A percentile compares a stretch with the other conserved stretches of the same genome.
phyloP scores from a whole-genome alignment of 1,140 invertebrate genomes.

The Zaprionus tsacasi region DNA sequence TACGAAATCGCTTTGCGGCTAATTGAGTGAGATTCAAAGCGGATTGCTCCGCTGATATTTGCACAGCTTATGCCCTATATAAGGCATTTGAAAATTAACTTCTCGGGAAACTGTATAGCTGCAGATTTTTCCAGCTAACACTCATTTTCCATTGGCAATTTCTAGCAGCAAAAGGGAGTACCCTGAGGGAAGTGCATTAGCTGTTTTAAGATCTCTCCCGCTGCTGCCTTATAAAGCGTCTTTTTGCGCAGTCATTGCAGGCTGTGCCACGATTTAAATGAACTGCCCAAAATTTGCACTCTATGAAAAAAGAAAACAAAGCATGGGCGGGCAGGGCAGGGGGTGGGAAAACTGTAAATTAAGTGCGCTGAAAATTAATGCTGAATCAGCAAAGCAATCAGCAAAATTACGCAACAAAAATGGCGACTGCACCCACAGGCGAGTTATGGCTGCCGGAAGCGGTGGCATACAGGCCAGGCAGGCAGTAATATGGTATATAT shows the following conservation, averaged over 20 bases:
- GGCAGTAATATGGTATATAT: constrained; percentile 15
- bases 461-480: constrained; percentile 8
- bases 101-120: no score
- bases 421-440: constrained; percentile 15
- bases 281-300: not conserved
- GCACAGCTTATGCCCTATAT: no score
- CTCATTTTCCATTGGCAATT: not conserved
- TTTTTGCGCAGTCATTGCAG: constrained; percentile 4
- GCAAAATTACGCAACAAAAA: constrained; percentile 63
- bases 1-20: constrained; percentile 22
- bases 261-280: not conserved
- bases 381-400: constrained; percentile 76
- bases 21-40: constrained; percentile 57
- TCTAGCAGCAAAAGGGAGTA: no score
- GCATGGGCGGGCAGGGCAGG: not conserved
- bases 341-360: constrained; percentile 36
- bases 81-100: no score
- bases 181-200: not conserved
- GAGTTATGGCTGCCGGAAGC: constrained; percentile 27
- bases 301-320: not conserved
- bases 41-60: not conserved
- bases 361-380: constrained; percentile 59
- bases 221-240: constrained; percentile 34
- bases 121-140: not conserved
- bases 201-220: not conserved